These are phyloP conservation scores for Propithecus deckenii DNA, from an alignment of 2,797 vertebrate species.

Conservation along the genomic window DNA sequence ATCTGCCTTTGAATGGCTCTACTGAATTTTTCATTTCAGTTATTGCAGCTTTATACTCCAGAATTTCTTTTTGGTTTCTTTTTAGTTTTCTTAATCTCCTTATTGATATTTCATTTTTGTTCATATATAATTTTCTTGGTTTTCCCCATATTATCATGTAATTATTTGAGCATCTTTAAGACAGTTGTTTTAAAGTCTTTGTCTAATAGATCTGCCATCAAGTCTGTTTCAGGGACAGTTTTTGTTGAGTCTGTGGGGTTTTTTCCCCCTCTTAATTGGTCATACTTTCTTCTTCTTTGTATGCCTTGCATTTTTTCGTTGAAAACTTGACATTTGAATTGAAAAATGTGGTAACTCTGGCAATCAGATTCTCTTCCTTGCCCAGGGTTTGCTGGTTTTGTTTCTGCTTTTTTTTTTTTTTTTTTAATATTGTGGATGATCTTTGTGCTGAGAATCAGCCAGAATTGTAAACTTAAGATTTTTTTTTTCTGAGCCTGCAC, in stretches of 20 bases:
- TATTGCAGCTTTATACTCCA: background rate
- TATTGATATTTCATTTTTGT: background rate
- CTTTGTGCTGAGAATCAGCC: too few species aligned
- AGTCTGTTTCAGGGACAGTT: background rate
- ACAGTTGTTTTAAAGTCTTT: background rate
- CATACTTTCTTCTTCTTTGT: too few species aligned
- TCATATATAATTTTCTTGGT: background rate
- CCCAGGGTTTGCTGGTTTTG: too few species aligned
- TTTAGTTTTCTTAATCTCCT: background rate
- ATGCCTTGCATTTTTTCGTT: too few species aligned
- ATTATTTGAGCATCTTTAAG: background rate
- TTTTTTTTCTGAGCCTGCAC: too few species aligned
- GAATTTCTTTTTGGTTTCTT: background rate
- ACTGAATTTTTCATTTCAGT: background rate
- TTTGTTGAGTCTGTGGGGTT: background rate
- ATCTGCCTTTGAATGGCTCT: background rate
- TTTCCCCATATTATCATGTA: background rate
- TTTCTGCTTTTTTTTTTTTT: too few species aligned
- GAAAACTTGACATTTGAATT: too few species aligned
- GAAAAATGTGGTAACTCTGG: too few species aligned
- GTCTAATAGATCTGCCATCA: background rate
- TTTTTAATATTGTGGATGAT: too few species aligned
- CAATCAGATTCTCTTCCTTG: too few species aligned
- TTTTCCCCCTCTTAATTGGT: too few species aligned
- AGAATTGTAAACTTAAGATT: too few species aligned